phyloP scores from a whole-genome alignment of 2,113 vertebrate genomes.

The Toxostoma redivivum region DNA sequence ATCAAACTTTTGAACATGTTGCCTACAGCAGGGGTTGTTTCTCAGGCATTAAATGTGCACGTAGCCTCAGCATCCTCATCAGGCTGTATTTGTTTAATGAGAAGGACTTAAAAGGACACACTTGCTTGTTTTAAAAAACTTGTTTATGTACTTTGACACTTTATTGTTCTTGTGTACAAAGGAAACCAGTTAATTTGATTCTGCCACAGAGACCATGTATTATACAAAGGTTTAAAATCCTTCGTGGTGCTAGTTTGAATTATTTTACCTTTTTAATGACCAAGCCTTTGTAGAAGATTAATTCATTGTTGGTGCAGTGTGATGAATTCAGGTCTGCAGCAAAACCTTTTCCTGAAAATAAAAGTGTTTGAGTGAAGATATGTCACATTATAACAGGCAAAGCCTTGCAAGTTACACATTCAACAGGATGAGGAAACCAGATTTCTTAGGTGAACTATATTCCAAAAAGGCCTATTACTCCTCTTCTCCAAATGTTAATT shows the following conservation, averaged over 20 bases:
- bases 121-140: background rate
- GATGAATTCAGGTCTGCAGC: background rate
- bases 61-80: background rate
- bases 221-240: background rate
- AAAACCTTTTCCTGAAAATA: background rate
- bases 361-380: background rate
- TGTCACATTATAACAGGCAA: background rate
- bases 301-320: background rate
- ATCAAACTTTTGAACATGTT: conserved; percentile 32
- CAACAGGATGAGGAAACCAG: background rate
- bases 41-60: background rate
- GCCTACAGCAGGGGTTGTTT: conserved; percentile 9
- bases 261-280: background rate
- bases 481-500: background rate
- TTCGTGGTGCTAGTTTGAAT: background rate
- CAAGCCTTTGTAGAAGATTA: background rate
- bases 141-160: background rate
- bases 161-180: background rate
- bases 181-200: background rate
- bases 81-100: background rate
- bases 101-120: conserved; percentile 3
- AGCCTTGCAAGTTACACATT: background rate
- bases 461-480: background rate
- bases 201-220: background rate
- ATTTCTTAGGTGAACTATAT: background rate